phyloP scores from a whole-genome alignment of 2,113 vertebrate species.

The Neolamprologus tretocephalus region DNA sequence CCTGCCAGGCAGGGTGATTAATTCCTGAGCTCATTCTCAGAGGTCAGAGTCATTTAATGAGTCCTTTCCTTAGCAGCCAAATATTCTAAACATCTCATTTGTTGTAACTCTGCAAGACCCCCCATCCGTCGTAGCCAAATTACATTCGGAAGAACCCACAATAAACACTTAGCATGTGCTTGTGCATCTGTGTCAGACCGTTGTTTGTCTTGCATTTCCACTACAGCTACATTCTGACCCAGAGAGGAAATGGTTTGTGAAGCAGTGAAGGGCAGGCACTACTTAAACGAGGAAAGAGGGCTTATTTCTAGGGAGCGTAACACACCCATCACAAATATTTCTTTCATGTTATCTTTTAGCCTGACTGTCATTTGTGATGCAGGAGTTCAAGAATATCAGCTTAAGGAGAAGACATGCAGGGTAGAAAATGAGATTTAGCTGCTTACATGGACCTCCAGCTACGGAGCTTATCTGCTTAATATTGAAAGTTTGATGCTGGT shows the following conservation, averaged over 20 bases:
- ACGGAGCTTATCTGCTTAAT: background rate
- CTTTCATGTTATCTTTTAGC: background rate
- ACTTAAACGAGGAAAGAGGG: conserved; percentile 4
- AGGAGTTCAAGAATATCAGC: background rate
- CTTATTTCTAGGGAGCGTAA: background rate
- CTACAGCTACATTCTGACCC: background rate
- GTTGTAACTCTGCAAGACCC: background rate
- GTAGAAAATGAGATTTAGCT: background rate
- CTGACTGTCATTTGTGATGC: background rate
- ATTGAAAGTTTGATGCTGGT: background rate
- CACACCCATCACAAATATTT: background rate
- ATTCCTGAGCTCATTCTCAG: conserved; percentile 18
- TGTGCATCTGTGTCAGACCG: background rate
- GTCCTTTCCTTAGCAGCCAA: conserved; percentile 1
- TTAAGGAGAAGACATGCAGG: background rate
- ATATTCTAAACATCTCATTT: conserved; percentile 10
- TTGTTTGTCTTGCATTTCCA: background rate
- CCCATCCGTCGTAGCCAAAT: background rate
- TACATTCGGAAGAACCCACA: background rate
- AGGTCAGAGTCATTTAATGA: conserved; percentile 51
- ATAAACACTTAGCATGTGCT: background rate
- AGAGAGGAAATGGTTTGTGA: background rate
- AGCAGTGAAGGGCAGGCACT: background rate
- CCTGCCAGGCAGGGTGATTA: conserved; percentile 1
- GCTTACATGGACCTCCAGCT: background rate